A percentile compares a stretch with the other conserved stretches of the same genome.
phyloP scores from a whole-genome alignment of 2,888 invertebrate species.

The Caenorhabditis afra region DNA sequence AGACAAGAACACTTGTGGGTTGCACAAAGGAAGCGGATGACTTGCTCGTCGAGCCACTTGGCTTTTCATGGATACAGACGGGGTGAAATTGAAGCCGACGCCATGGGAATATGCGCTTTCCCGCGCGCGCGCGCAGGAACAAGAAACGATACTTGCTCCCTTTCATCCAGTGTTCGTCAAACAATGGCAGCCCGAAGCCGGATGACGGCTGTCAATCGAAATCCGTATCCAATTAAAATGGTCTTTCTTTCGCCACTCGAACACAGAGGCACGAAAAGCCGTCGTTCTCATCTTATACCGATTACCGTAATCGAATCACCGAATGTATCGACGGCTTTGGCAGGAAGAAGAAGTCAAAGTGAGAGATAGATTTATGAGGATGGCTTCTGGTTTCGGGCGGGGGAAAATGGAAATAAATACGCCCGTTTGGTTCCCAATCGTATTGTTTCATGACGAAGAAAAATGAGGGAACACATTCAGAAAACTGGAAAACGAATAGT shows the following conservation, averaged over 20 bases:
- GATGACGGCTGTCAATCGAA: slow-evolving; percentile 56
- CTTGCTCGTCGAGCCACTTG: slow-evolving; percentile 16
- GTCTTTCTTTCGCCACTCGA: slow-evolving; percentile 11
- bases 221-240: slow-evolving; percentile 58
- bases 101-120: slow-evolving; percentile 47
- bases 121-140: slow-evolving; percentile 26
- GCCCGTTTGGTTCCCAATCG: slow-evolving; percentile 14
- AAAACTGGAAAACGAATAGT: no score
- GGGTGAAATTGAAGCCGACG: slow-evolving; percentile 44
- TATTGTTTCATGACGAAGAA: no score
- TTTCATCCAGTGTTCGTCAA: slow-evolving; percentile 31
- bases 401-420: slow-evolving; percentile 24
- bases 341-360: slow-evolving; percentile 23
- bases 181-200: slow-evolving; percentile 53
- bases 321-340: slow-evolving; percentile 18
- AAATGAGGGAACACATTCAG: no score
- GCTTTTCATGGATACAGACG: slow-evolving; percentile 14
- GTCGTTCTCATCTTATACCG: slow-evolving; percentile 34
- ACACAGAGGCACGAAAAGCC: slow-evolving; percentile 12
- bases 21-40: slow-evolving; percentile 1
- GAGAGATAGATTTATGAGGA: slow-evolving; percentile 45
- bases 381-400: slow-evolving; percentile 42
- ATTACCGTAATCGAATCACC: slow-evolving; percentile 57
- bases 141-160: slow-evolving; percentile 46
- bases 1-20: slow-evolving; percentile 26